A percentile compares a stretch with the other conserved stretches of the same genome.
These are phyloP conservation scores for Acronicta leporina DNA, from an alignment of 2,888 invertebrate genomes.

Conservation along the genomic window DNA sequence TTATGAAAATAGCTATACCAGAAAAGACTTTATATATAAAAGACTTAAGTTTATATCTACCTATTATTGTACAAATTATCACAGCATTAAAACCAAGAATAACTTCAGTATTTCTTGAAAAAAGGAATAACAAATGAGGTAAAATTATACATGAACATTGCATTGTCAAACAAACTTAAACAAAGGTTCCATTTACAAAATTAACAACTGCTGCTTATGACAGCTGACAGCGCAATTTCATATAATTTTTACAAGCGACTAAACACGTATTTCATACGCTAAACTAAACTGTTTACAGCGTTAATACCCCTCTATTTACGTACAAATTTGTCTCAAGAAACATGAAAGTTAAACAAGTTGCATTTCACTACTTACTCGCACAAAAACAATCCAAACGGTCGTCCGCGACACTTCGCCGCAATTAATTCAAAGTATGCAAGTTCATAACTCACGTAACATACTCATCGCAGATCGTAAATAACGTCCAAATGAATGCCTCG, in stretches of 20 bases:
- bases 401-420: conserved; percentile 72
- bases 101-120: conserved; percentile 3
- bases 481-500: conserved; percentile 74
- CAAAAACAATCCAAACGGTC: conserved; percentile 82
- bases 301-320: conserved; percentile 63
- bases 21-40: too few species aligned
- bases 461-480: conserved; percentile 79
- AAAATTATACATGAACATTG: conserved; percentile 16
- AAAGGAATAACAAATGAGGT: conserved; percentile 2
- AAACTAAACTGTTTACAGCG: conserved; percentile 66
- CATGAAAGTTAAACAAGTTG: conserved; percentile 67
- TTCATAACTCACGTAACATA: conserved; percentile 83
- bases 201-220: conserved; percentile 48
- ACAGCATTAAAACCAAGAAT: conserved; percentile 4
- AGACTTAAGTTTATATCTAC: too few species aligned
- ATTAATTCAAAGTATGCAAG: conserved; percentile 85
- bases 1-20: too few species aligned
- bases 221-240: conserved; percentile 37
- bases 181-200: conserved; percentile 29
- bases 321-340: conserved; percentile 65
- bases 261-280: conserved; percentile 61
- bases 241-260: conserved; percentile 58
- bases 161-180: conserved; percentile 40
- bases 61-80: neutral
- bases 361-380: conserved; percentile 81